These are phyloP conservation scores for Microtus pennsylvanicus DNA, from an alignment of 2,113 vertebrate genomes.

Conservation along the genomic window DNA sequence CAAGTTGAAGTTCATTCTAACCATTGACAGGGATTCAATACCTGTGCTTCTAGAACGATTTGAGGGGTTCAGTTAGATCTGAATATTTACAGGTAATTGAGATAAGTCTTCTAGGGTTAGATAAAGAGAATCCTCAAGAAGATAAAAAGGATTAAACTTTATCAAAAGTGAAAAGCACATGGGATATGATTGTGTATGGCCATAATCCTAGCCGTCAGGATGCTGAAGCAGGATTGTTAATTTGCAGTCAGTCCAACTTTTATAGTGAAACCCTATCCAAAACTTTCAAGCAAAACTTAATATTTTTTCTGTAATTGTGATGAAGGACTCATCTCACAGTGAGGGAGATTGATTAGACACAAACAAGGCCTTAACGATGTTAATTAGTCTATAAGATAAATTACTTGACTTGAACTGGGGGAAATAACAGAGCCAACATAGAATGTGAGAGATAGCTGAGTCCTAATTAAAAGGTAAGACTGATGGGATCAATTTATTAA, in stretches of 20 bases:
- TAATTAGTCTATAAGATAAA: constrained; percentile 41
- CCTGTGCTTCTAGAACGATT: neutral
- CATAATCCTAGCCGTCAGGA: neutral
- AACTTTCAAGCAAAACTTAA: neutral
- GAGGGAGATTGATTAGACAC: constrained; percentile 22
- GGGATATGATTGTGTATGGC: accelerated
- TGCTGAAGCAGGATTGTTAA: neutral
- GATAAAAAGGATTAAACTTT: neutral
- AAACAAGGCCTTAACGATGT: constrained; percentile 13
- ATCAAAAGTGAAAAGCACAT: neutral
- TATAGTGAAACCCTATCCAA: neutral
- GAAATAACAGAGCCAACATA: constrained; percentile 7
- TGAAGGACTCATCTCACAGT: constrained; percentile 17
- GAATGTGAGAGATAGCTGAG: neutral
- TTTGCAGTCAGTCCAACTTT: neutral
- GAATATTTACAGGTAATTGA: neutral
- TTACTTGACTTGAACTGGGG: constrained; percentile 18
- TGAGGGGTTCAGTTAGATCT: neutral
- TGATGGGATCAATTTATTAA: neutral
- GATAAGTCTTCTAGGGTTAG: too few relatives aligned
- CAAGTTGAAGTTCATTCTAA: neutral
- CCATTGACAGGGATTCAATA: neutral
- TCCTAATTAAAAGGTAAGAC: constrained; percentile 5
- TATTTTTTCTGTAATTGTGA: neutral
- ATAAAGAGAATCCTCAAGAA: neutral